A percentile compares a stretch with the other conserved stretches of the same genome.
Conservation (phyloP, 2,113 vertebrate genomes). For the Dunckerocampus dactyliophorus region DNA sequence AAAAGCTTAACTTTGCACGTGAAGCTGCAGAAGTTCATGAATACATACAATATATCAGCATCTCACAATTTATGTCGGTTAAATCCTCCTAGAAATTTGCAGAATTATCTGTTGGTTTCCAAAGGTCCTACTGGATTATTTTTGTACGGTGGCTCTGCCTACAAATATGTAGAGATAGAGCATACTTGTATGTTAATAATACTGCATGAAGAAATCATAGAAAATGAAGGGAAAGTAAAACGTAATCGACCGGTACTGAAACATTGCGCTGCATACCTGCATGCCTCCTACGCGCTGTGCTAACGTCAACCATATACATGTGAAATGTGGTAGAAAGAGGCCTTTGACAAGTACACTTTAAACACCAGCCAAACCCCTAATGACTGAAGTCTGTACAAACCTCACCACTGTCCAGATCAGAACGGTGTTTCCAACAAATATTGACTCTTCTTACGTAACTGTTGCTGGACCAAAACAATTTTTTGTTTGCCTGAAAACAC, state of each 20-base stretch:
- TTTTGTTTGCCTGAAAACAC: slow-evolving; percentile 63
- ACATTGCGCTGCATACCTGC: neutral
- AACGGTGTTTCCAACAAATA: slow-evolving; percentile 70
- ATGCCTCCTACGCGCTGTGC: slow-evolving; percentile 13
- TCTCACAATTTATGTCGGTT: slow-evolving; percentile 6
- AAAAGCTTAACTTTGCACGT: slow-evolving; percentile 14
- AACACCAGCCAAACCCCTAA: slow-evolving; percentile 37
- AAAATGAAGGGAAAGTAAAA: neutral
- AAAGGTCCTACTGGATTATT: neutral
- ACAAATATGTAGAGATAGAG: neutral
- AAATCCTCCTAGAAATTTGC: slow-evolving; percentile 7
- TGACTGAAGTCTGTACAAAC: slow-evolving; percentile 54
- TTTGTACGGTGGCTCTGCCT: too few species aligned
- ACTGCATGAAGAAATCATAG: neutral
- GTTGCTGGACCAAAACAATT: slow-evolving; percentile 59
- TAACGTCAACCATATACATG: slow-evolving; percentile 31
- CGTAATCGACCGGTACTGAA: slow-evolving; percentile 2
- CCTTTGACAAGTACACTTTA: slow-evolving; percentile 48
- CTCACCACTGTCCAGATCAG: slow-evolving; percentile 45
- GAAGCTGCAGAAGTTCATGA: slow-evolving; percentile 22
- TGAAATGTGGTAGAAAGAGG: slow-evolving; percentile 59
- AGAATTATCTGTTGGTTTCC: neutral
- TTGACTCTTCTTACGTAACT: slow-evolving; percentile 69
- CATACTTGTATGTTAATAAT: neutral
- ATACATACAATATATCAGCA: slow-evolving; percentile 23